Evolutionary conservation across 1,140 invertebrate genomes (phyloP), one percentile per base, ranked within the genome.

Genomic region (Pseudomyrmex flavicornis): DNA sequence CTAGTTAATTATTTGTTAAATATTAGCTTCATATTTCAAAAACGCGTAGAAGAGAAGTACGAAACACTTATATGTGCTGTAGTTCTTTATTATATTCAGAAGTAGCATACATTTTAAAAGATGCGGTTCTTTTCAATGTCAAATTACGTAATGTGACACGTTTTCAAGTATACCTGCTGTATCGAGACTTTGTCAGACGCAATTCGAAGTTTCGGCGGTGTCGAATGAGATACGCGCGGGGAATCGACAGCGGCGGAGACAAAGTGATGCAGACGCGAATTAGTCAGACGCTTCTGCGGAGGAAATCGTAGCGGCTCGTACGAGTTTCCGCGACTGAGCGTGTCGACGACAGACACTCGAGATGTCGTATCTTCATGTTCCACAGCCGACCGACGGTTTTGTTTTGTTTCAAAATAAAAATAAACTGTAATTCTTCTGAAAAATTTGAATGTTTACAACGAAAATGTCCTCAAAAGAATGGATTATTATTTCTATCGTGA

Each of bases 181-280:
- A 35, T 70, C 13, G 15, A 22, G 0, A 9, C 13, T 22, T 52
- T 13, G 62, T 10, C 22, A 66, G 22, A 20, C n/a, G 8, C 66
- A 76, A 66, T 66, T 52, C 66, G 3, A 2, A 54, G 17, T 56
- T 54, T 10, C 46, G 5, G 5, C 44, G 1, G 2, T 68, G 48
- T 56, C n/a, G 12, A 56, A 70, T 46, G 52, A 72, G 22, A 80
- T 48, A 59, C 10, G 52, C 65, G 20, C 56, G 44, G 12, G 44
- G 12, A 20, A 72, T 72, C 76, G 76, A 80, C 59, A 70, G 44
- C 44, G 5, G 35, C 35, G 35, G 26, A 58, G 65, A 69, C 76
- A 44, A 79, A 80, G 66, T 80, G 56, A n/a, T 72, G 72, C 66
- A 70, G 76, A 80, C 76, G 44, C 54, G 12, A 80, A 80, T 80